phyloP scores from a whole-genome alignment of 2,888 invertebrate species.

The Yponomeuta sedellus region DNA sequence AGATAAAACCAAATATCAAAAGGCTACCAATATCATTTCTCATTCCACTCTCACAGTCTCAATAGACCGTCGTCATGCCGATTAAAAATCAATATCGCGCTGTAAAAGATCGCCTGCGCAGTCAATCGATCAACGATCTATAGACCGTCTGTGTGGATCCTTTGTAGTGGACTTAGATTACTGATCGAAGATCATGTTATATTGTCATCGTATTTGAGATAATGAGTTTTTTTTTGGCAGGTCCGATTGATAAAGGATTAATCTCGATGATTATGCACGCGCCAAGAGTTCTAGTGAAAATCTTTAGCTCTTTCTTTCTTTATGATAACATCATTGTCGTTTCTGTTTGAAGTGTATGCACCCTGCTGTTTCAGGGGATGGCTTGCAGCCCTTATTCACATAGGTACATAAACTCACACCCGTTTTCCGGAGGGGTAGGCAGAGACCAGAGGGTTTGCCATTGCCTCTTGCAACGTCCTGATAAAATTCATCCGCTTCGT shows the following conservation, averaged over 20 bases:
- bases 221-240: neutral
- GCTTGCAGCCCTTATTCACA: neutral
- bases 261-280: neutral
- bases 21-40: neutral
- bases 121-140: slow-evolving; percentile 41
- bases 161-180: slow-evolving; percentile 40
- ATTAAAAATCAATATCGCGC: slow-evolving; percentile 69
- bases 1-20: neutral
- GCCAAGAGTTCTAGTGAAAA: neutral
- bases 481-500: too few relatives aligned
- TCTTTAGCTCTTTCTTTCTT: too few relatives aligned
- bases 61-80: slow-evolving; percentile 27
- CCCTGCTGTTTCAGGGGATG: neutral
- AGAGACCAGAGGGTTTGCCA: too few relatives aligned
- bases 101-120: slow-evolving; percentile 61
- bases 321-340: neutral
- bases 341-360: neutral
- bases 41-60: neutral
- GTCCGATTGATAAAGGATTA: neutral
- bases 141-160: slow-evolving; percentile 53
- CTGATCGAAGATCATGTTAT: slow-evolving; percentile 3
- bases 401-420: too few relatives aligned
- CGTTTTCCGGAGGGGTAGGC: too few relatives aligned
- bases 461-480: too few relatives aligned
- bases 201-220: neutral